Base-by-base conservation (phyloP, 2,888 invertebrate genomes). In the Platycheirus albimanus region DNA sequence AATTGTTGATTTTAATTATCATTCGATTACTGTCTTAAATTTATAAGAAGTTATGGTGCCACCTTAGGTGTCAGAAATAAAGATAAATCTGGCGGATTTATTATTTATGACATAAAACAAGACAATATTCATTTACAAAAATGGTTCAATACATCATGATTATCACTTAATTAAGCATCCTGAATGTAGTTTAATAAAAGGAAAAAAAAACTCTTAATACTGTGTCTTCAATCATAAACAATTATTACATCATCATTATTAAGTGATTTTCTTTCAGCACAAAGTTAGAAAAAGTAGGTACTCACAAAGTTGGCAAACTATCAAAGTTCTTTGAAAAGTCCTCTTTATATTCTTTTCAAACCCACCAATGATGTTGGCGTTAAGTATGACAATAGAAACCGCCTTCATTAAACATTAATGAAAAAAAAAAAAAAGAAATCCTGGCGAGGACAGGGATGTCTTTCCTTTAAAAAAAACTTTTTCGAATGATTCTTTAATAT, bases 171-270 rank as follows among this genome's bases (percentile, higher is more conserved):
- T n/a, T n/a, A n/a, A n/a, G n/a, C n/a, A n/a, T n/a, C n/a, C n/a
- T n/a, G n/a, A n/a, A n/a, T n/a, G n/a, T n/a, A n/a, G n/a, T n/a
- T n/a, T n/a, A n/a, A n/a, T n/a, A 52, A 11, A 11, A 4, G 15
- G 17, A 15, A 11, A 10, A 15, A 17, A 15, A 30, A 17, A 30
- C 15, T 52, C 30, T 52, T 30, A 52, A 33, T 52, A 17, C 17
- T 24, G 3, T 24, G 24, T 24, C 13, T 5, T 33, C 15, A 17
- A 30, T 30, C 30, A 30, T 28, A 8, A 51, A 28, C 10, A 51
- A n/a, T n/a, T n/a, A n/a, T n/a, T n/a, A n/a, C n/a, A n/a, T n/a
- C 51, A 52, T 17, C 51, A 52, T 17, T 52, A 52, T 30, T 52
- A 11, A 52, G 11, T 52, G 17, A 17, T 33, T 52, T 17, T 33